These are phyloP conservation scores for Hycleus cichorii DNA, from an alignment of 1,140 invertebrate species.

Conservation along the genomic window DNA sequence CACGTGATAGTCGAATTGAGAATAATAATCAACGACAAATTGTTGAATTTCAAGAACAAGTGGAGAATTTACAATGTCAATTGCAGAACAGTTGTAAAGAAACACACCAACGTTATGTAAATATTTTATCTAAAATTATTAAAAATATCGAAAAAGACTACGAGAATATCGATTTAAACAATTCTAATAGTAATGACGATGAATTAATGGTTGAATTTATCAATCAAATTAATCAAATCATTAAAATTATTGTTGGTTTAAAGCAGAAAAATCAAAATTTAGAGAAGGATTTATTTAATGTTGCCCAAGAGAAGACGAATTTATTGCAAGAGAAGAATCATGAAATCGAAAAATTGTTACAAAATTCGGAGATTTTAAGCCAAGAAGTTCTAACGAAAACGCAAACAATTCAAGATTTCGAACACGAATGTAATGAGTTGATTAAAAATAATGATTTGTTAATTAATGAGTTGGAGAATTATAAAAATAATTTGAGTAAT, in stretches of 20 bases:
- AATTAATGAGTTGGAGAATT: conserved; percentile 51
- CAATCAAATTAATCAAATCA: conserved; percentile 37
- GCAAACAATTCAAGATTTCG: conserved; percentile 43
- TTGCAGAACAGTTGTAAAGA: not conserved
- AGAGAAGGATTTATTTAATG: conserved; percentile 37
- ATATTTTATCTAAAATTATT: conserved; percentile 44
- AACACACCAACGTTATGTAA: conserved; percentile 31
- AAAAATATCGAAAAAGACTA: conserved; percentile 42
- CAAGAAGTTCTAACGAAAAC: conserved; percentile 33
- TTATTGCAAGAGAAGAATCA: conserved; percentile 33
- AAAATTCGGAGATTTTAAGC: conserved; percentile 33
- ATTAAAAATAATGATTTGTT: conserved; percentile 60
- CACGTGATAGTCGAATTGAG: not conserved
- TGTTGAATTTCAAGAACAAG: conserved; percentile 31
- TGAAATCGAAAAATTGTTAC: conserved; percentile 36
- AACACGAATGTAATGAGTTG: conserved; percentile 55
- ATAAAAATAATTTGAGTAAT: conserved; percentile 43
- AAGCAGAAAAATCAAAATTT: conserved; percentile 35
- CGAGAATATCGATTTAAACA: too few relatives aligned
- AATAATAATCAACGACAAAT: conserved; percentile 42
- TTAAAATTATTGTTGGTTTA: conserved; percentile 37
- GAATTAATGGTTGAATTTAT: conserved; percentile 22
- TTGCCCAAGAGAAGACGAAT: conserved; percentile 33
- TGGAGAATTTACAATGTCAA: not conserved
- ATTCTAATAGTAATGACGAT: conserved; percentile 35